phyloP scores from a whole-genome alignment of 2,888 invertebrate genomes.

The Tolmerus cingulatus region DNA sequence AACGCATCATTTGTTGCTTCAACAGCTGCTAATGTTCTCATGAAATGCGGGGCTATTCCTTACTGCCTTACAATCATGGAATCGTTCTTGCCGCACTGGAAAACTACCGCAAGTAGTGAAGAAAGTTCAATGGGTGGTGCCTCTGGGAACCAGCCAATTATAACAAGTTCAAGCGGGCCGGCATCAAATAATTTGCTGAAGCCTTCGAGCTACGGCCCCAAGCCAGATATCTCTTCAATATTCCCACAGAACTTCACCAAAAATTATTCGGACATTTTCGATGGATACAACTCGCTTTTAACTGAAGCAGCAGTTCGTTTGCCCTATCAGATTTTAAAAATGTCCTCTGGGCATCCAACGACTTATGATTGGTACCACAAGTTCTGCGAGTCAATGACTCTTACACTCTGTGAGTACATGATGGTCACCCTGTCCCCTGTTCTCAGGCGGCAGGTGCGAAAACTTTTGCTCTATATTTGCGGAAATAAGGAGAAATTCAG shows the following conservation, averaged over 20 bases:
- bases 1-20: slow-evolving; percentile 71
- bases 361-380: slow-evolving; percentile 68
- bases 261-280: slow-evolving; percentile 91
- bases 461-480: slow-evolving; percentile 89
- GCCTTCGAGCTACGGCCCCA: slow-evolving; percentile 79
- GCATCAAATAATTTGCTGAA: slow-evolving; percentile 75
- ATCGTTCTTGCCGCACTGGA: slow-evolving; percentile 80
- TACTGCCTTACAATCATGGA: slow-evolving; percentile 77
- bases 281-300: slow-evolving; percentile 91
- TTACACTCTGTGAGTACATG: slow-evolving; percentile 90
- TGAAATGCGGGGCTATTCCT: slow-evolving; percentile 74
- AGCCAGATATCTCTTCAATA: slow-evolving; percentile 95
- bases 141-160: slow-evolving; percentile 31
- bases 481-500: slow-evolving; percentile 96
- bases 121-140: slow-evolving; percentile 53
- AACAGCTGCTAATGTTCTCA: slow-evolving; percentile 74
- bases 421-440: slow-evolving; percentile 82
- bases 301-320: slow-evolving; percentile 94
- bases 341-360: slow-evolving; percentile 61
- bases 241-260: slow-evolving; percentile 93
- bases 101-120: slow-evolving; percentile 65
- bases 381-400: slow-evolving; percentile 70
- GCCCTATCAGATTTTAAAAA: slow-evolving; percentile 83
- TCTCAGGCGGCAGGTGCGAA: slow-evolving; percentile 86
- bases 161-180: slow-evolving; percentile 59